These are phyloP conservation scores for Gopherus flavomarginatus DNA, from an alignment of 2,113 vertebrate genomes.

Conservation along the genomic window DNA sequence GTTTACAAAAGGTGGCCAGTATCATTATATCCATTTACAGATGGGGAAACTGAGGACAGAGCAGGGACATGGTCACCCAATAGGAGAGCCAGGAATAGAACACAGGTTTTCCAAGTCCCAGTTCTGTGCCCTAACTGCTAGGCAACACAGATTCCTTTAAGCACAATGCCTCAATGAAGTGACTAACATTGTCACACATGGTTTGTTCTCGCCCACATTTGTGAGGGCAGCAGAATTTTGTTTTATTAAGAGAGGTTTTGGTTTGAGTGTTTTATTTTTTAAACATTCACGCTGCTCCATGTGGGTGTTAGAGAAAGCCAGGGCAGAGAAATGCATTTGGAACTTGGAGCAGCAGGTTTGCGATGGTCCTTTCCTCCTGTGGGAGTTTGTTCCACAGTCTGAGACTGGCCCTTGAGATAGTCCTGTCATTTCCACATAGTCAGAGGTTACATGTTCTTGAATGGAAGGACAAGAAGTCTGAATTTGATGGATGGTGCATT, in stretches of 20 bases:
- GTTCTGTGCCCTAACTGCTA: too few relatives aligned
- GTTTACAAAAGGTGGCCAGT: not conserved
- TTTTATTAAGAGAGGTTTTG: not conserved
- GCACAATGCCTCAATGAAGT: too few relatives aligned
- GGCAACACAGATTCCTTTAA: too few relatives aligned
- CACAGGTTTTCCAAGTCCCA: not conserved
- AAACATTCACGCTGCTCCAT: not conserved
- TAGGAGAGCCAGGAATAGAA: not conserved
- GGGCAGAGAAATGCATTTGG: not conserved
- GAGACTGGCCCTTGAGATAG: not conserved
- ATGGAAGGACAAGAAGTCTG: not conserved
- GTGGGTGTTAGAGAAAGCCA: not conserved
- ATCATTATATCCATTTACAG: not conserved
- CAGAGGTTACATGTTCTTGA: fast-evolving
- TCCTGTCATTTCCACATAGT: fast-evolving
- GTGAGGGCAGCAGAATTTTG: not conserved
- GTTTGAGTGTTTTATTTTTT: not conserved
- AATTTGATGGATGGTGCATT: not conserved
- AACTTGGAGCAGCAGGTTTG: not conserved
- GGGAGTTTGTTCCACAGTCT: not conserved
- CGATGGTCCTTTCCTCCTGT: not conserved
- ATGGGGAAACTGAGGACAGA: not conserved
- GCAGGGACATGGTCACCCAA: not conserved
- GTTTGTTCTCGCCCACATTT: not conserved
- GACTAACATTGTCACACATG: not conserved